Evolutionary conservation across 1,140 invertebrate species (phyloP), one percentile per base, ranked within the genome.

Genomic region (Ephestia elutella): DNA sequence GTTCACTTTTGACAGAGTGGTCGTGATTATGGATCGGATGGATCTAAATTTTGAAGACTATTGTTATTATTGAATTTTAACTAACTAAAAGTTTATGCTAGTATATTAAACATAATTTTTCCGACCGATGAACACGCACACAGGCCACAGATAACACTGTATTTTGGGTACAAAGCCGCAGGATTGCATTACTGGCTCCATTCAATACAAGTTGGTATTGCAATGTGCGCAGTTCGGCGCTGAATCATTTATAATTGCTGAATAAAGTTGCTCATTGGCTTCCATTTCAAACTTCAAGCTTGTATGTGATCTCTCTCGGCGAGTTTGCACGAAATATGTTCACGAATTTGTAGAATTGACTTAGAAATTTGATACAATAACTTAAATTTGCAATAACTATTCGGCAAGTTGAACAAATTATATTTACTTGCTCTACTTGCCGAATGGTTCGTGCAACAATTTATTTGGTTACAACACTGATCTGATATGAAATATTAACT

Each of bases 111-210:
- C 5, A 2, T 38, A 5, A 10, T 15, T 44, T 15, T 44, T 44
- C 71, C 65, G 62, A 68, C 59, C 72, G 71, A 73, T 71, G 71
- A 77, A 70, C 73, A 80, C 74, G 80, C 83, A 44, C 38, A 13
- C 38, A 44, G 15, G 13, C 38, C 38, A 15, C n/a, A 44, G 38
- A 44, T 44, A 44, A 44, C 38, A 44, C 38, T 44, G 13, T 15
- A 15, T 44, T 44, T 44, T 44, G 38, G 38, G 3, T 15, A 44
- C 13, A 85, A 82, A 81, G 79, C 82, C 80, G 73, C 80, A 69
- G 83, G 84, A 83, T 84, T 80, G 74, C 82, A 83, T 85, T 81
- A 83, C 78, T 80, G 75, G 65, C 72, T 59, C 71, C 68, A 80
- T 82, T 82, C 75, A 77, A 74, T 80, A 72, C 62, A 60, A 68